These are phyloP conservation scores for Protomyctophum bolini DNA, from an alignment of 2,113 vertebrate genomes.

Conservation along the genomic window DNA sequence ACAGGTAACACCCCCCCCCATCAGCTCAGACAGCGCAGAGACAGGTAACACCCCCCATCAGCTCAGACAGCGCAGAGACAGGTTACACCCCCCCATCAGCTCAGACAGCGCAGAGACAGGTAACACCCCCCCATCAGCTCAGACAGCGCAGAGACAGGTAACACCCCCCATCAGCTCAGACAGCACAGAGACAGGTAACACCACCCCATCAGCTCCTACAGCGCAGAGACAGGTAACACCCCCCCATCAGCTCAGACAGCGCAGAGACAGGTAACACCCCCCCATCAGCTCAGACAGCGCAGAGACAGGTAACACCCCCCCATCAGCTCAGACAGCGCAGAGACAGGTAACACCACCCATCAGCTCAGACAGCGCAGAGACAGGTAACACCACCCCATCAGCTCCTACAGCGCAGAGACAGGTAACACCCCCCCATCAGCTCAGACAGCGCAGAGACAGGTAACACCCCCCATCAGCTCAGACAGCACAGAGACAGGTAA, in stretches of 20 bases:
- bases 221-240: slow-evolving; percentile 3
- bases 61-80: slow-evolving; percentile 25
- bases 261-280: slow-evolving; percentile 4
- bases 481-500: not conserved
- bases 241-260: slow-evolving; percentile 45
- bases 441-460: too few relatives aligned
- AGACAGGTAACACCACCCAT: slow-evolving; percentile 14
- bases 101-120: too few relatives aligned
- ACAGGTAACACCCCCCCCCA: not conserved
- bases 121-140: too few relatives aligned
- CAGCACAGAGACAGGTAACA: slow-evolving; percentile 60
- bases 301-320: not conserved
- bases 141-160: too few relatives aligned
- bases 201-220: slow-evolving; percentile 46
- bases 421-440: slow-evolving; percentile 46
- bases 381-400: slow-evolving; percentile 16
- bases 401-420: slow-evolving; percentile 19
- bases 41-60: not conserved
- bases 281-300: not conserved
- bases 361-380: too few relatives aligned
- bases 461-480: slow-evolving; percentile 2
- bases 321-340: not conserved
- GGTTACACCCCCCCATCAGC: slow-evolving; percentile 49
- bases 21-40: too few relatives aligned
- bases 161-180: not conserved